A percentile compares a stretch with the other conserved stretches of the same genome.
These are phyloP conservation scores for Morus bassanus DNA, from an alignment of 2,797 vertebrate species.

Conservation along the genomic window DNA sequence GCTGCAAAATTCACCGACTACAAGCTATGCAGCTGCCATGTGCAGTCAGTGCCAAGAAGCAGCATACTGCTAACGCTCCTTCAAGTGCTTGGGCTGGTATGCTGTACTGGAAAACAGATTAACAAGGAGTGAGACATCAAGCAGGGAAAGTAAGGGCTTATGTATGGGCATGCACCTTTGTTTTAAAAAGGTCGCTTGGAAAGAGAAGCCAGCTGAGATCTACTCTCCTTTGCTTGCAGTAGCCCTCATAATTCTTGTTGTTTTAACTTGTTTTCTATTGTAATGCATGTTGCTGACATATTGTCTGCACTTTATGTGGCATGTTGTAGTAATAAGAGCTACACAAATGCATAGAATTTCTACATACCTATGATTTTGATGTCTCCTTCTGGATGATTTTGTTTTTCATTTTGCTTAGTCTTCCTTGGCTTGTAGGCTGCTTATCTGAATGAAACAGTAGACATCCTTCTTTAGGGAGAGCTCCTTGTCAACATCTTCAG, in stretches of 20 bases:
- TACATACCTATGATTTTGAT: background rate
- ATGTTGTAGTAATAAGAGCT: constrained; percentile 1
- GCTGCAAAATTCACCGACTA: constrained; percentile 72
- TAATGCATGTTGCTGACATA: background rate
- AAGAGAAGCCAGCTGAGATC: constrained; percentile 29
- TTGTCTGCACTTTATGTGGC: background rate
- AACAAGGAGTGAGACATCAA: constrained; percentile 2
- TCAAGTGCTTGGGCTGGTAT: constrained; percentile 39
- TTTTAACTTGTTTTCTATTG: background rate
- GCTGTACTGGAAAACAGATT: constrained; percentile 1
- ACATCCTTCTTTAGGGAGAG: background rate
- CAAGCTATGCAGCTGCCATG: constrained; percentile 69
- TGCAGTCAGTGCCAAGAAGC: constrained; percentile 53
- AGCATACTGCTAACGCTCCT: constrained; percentile 47
- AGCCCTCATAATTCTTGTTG: background rate
- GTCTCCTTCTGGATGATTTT: background rate
- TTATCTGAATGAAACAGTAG: background rate
- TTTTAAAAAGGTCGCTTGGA: constrained; percentile 12
- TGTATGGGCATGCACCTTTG: background rate
- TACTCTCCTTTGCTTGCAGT: constrained; percentile 35
- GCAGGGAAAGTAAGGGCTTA: background rate
- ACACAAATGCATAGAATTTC: background rate
- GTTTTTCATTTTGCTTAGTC: background rate
- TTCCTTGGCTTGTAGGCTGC: background rate
- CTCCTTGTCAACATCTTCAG: background rate